Percentiles rank a stretch among this genome's conserved stretches.
These are phyloP conservation scores for Mythimna ferrago DNA, from an alignment of 2,888 invertebrate species.

Conservation along the genomic window DNA sequence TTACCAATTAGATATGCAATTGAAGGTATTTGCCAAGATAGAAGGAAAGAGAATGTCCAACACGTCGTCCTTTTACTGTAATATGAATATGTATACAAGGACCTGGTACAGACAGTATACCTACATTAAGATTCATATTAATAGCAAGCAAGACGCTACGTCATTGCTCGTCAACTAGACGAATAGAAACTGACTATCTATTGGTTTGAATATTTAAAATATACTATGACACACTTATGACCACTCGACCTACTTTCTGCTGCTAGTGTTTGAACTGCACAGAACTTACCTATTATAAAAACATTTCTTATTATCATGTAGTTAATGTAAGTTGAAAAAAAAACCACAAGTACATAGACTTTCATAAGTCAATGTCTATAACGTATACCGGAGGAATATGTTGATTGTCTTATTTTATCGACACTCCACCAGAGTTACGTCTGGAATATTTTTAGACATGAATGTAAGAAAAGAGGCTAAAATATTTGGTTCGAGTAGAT, in stretches of 20 bases:
- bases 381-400: background rate
- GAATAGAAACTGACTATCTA: slow-evolving; percentile 32
- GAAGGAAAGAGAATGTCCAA: slow-evolving; percentile 65
- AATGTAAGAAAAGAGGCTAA: background rate
- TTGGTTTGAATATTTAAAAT: slow-evolving; percentile 52
- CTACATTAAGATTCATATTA: slow-evolving; percentile 31
- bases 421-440: background rate
- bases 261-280: slow-evolving; percentile 33
- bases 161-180: slow-evolving; percentile 27
- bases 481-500: background rate
- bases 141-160: slow-evolving; percentile 29
- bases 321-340: slow-evolving; percentile 25
- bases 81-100: slow-evolving; percentile 72
- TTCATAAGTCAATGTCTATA: slow-evolving; percentile 15
- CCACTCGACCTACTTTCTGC: slow-evolving; percentile 56
- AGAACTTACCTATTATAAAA: slow-evolving; percentile 32
- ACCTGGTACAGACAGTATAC: slow-evolving; percentile 49
- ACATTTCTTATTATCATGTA: slow-evolving; percentile 32
- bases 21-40: slow-evolving; percentile 42
- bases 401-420: background rate
- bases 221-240: slow-evolving; percentile 53
- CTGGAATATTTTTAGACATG: background rate
- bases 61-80: slow-evolving; percentile 72
- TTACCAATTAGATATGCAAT: slow-evolving; percentile 36
- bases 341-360: slow-evolving; percentile 10